Percentiles rank a stretch among this genome's conserved stretches.
These are phyloP conservation scores for Epinephelus lanceolatus DNA, from an alignment of 2,113 vertebrate genomes.

Conservation along the genomic window DNA sequence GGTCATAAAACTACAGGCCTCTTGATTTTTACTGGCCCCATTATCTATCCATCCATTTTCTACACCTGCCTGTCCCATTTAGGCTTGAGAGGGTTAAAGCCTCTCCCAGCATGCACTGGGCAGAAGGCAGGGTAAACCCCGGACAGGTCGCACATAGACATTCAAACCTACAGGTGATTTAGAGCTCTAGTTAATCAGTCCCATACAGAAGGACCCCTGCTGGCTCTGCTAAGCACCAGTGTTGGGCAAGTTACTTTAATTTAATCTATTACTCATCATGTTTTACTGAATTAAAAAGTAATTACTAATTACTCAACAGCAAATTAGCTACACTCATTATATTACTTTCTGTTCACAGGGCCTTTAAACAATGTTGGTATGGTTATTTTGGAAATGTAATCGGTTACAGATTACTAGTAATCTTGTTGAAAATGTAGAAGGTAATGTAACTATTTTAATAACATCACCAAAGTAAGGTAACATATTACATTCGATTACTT, in stretches of 20 bases:
- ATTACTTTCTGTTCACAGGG: conserved; percentile 16
- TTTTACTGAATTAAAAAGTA: conserved; percentile 35
- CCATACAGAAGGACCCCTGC: neutral
- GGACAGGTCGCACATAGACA: conserved; percentile 1
- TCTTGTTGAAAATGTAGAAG: too few species aligned
- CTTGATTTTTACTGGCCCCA: conserved; percentile 15
- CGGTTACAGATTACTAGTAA: too few species aligned
- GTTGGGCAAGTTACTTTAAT: neutral
- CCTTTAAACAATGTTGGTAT: neutral
- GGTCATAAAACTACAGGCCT: conserved; percentile 32
- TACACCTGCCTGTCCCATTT: conserved; percentile 16
- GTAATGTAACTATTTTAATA: too few species aligned
- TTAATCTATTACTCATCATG: conserved; percentile 10
- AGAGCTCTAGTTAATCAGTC: conserved; percentile 37
- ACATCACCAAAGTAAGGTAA: too few species aligned
- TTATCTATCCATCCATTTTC: conserved; percentile 37
- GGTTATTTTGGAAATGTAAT: too few species aligned
- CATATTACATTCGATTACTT: too few species aligned
- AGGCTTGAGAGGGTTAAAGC: conserved; percentile 1
- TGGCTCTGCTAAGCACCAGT: neutral
- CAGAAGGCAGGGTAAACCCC: neutral
- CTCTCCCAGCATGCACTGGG: conserved; percentile 21
- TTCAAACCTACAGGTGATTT: conserved; percentile 24
- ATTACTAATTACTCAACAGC: conserved; percentile 15
- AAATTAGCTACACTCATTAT: conserved; percentile 15